phyloP scores from a whole-genome alignment of 2,888 invertebrate genomes.

The Diploptera punctata region DNA sequence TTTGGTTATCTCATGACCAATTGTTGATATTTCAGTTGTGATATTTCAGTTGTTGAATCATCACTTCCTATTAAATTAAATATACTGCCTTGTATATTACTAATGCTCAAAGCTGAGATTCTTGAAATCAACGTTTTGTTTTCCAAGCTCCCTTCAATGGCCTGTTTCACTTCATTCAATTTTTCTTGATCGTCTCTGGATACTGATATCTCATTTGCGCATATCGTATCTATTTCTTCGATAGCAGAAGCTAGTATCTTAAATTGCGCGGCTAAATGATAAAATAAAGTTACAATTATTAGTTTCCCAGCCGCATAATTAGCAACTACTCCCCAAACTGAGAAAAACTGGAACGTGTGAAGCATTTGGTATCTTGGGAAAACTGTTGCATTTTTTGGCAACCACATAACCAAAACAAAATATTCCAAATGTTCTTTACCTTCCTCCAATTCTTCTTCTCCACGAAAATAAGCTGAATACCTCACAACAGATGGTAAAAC shows the following conservation, averaged over 20 bases:
- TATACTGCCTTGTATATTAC: no score
- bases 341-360: background rate
- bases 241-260: background rate
- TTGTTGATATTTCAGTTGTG: no score
- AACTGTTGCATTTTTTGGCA: background rate
- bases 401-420: background rate
- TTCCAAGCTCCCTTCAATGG: no score
- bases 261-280: background rate
- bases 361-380: background rate
- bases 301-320: conserved; percentile 11
- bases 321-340: background rate
- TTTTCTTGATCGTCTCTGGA: no score
- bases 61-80: no score
- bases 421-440: background rate
- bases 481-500: background rate
- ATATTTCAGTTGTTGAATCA: no score
- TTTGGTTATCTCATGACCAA: no score
- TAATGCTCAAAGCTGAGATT: no score
- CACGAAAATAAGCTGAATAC: background rate
- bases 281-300: background rate
- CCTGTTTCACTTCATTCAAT: no score
- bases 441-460: background rate
- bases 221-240: background rate
- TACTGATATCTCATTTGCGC: no score
- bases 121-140: no score